Percentiles rank a stretch among this genome's conserved stretches.
These are phyloP conservation scores for Drosophila ficusphila DNA, from an alignment of 1,140 invertebrate genomes.

Conservation along the genomic window DNA sequence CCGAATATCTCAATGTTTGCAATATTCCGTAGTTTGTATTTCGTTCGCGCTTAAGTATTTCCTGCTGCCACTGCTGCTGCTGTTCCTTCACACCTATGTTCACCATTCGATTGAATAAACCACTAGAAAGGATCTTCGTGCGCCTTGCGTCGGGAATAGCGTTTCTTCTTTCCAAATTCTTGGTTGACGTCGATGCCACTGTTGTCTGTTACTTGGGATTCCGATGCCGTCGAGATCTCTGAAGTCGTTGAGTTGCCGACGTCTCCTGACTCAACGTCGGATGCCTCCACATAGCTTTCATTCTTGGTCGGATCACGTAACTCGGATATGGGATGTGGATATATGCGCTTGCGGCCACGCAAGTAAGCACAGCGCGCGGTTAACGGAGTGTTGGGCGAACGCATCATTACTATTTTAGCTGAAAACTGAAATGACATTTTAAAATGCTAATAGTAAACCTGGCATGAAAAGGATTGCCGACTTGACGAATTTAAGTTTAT, in stretches of 20 bases:
- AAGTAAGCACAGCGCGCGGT: conserved; percentile 12
- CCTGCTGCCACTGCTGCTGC: conserved; percentile 44
- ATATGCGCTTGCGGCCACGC: conserved; percentile 28
- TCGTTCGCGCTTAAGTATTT: conserved; percentile 46
- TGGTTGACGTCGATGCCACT: background rate
- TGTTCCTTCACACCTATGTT: conserved; percentile 65
- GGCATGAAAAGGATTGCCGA: too few species aligned
- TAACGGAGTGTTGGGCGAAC: conserved; percentile 1
- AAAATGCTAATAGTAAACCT: too few species aligned
- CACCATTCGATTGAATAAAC: conserved; percentile 48
- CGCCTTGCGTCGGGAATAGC: background rate
- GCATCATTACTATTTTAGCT: too few species aligned
- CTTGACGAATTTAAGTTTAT: too few species aligned
- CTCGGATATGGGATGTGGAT: conserved; percentile 12
- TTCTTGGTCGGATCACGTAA: background rate
- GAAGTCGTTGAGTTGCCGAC: background rate
- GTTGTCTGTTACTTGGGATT: too few species aligned
- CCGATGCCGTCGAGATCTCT: background rate
- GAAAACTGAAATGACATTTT: too few species aligned
- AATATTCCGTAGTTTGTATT: conserved; percentile 44
- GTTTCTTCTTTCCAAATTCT: background rate
- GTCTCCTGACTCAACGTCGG: background rate
- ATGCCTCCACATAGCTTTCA: background rate
- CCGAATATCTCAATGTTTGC: conserved; percentile 48
- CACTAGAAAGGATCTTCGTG: background rate